Conservation (phyloP, 2,797 vertebrate genomes). For the Sphaeramia orbicularis region DNA sequence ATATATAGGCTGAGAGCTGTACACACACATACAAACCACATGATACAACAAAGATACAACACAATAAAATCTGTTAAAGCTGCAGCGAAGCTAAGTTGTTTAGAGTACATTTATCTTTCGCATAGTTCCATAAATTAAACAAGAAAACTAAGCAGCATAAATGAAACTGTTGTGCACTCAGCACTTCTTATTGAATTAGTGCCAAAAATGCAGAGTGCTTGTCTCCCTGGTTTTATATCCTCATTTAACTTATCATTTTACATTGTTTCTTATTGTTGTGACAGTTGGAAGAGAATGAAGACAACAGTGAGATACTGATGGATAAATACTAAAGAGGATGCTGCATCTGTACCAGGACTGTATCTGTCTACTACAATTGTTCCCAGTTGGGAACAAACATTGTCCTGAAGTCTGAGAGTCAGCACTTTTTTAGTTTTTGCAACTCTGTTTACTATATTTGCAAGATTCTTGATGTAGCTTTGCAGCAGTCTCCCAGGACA, state of each 20-base stretch:
- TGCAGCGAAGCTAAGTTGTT: background rate
- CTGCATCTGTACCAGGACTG: slow-evolving; percentile 32
- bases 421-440: slow-evolving; percentile 67
- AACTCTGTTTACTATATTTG: slow-evolving; percentile 70
- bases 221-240: slow-evolving; percentile 1
- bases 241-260: slow-evolving; percentile 1
- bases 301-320: slow-evolving; percentile 20
- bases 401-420: slow-evolving; percentile 57
- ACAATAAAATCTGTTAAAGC: background rate
- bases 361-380: slow-evolving; percentile 28
- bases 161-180: slow-evolving; percentile 29
- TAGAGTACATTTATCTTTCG: slow-evolving; percentile 3
- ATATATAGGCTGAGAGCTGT: background rate
- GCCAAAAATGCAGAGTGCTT: slow-evolving; percentile 9
- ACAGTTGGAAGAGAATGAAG: slow-evolving; percentile 22
- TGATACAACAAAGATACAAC: no score
- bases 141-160: slow-evolving; percentile 7
- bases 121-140: slow-evolving; percentile 22
- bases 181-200: slow-evolving; percentile 12
- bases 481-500: slow-evolving; percentile 61
- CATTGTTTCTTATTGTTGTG: slow-evolving; percentile 12
- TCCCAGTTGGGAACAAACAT: slow-evolving; percentile 51
- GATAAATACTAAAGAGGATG: slow-evolving; percentile 26
- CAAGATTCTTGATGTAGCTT: slow-evolving; percentile 61
- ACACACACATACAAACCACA: slow-evolving; percentile 6